Conservation (phyloP, 2,113 vertebrate genomes). For the Thalassarche chlororhynchos region DNA sequence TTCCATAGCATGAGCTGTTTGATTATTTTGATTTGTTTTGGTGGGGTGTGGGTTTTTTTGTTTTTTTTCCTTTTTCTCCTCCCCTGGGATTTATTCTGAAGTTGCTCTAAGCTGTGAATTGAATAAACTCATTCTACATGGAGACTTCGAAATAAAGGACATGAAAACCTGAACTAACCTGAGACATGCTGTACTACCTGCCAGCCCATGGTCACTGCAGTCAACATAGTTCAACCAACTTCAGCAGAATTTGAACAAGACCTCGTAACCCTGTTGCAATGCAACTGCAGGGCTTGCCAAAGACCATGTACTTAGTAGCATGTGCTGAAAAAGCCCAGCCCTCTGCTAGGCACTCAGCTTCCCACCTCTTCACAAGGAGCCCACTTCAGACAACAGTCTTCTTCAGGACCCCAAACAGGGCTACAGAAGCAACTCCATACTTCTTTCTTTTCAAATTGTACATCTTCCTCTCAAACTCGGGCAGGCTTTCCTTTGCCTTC, state of each 20-base stretch:
- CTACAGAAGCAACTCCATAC: background rate
- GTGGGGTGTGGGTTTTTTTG: background rate
- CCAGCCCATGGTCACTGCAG: background rate
- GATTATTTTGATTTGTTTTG: background rate
- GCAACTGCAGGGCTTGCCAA: background rate
- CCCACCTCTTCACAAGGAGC: background rate
- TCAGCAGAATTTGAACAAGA: background rate
- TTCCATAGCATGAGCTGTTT: background rate
- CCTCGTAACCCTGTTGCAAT: background rate
- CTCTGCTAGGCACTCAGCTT: background rate
- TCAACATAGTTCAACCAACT: background rate
- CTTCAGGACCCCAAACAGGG: background rate
- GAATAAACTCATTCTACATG: background rate
- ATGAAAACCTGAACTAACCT: background rate
- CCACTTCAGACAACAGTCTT: background rate
- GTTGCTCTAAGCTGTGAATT: background rate
- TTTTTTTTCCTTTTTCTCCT: background rate
- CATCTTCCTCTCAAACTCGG: background rate
- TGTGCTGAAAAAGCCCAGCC: background rate
- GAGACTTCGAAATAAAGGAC: background rate
- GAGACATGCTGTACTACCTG: background rate
- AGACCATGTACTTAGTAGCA: background rate
- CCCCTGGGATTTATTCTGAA: background rate
- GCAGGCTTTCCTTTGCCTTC: background rate
- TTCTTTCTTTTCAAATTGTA: background rate